Evolutionary conservation across 1,140 invertebrate species (phyloP).

Genomic region (Thaumetopoea pityocampa): DNA sequence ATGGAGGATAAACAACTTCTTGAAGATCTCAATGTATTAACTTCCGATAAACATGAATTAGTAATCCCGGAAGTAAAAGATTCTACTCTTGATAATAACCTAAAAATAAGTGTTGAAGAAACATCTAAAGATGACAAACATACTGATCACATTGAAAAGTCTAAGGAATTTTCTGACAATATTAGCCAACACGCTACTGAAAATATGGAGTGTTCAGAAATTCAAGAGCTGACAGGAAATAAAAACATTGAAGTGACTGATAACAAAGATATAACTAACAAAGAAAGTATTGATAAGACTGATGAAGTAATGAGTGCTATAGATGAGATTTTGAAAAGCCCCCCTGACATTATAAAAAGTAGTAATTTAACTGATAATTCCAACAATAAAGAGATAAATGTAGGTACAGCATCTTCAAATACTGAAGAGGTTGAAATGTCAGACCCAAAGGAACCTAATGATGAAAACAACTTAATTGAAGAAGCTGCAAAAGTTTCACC

Average conservation of each 20-base stretch:
- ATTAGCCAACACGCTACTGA: no score
- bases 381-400: constrained; percentile 9
- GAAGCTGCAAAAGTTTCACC: neutral
- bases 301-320: constrained; percentile 7
- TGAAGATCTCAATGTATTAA: constrained; percentile 2
- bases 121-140: constrained; percentile 1
- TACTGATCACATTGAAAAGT: neutral
- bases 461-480: no score
- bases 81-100: no score
- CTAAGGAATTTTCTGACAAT: neutral
- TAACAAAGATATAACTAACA: constrained; percentile 3
- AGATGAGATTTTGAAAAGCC: constrained; percentile 5
- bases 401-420: neutral
- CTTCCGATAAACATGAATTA: no score
- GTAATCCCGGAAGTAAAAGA: no score
- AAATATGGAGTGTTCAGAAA: no score
- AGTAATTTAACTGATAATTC: no score
- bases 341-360: constrained; percentile 3
- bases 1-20: no score
- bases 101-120: constrained; percentile 6
- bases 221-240: no score
- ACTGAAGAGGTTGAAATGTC: neutral
- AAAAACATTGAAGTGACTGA: constrained; percentile 3
- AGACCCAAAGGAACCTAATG: neutral
- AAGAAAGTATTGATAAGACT: constrained; percentile 7